phyloP scores from a whole-genome alignment of 2,113 vertebrate species.

The Lepus americanus region DNA sequence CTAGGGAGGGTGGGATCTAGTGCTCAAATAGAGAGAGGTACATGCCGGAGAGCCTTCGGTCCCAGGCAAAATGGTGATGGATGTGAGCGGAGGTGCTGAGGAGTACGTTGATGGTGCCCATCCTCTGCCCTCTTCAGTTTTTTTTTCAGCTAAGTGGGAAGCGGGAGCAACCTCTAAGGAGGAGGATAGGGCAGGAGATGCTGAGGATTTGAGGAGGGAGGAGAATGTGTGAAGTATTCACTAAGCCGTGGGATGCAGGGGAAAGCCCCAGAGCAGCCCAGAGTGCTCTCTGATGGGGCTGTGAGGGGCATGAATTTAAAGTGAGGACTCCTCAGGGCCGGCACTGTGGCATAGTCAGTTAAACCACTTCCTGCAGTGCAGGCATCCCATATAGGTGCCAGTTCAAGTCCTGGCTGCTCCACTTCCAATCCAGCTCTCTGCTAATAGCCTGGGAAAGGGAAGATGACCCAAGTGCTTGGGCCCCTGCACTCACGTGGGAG shows the following conservation, averaged over 20 bases:
- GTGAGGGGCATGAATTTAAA: neutral
- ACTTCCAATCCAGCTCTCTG: too few relatives aligned
- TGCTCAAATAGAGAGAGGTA: neutral
- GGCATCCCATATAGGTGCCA: too few relatives aligned
- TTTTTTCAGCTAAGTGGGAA: neutral
- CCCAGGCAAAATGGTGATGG: neutral
- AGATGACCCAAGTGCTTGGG: too few relatives aligned
- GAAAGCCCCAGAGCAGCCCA: neutral
- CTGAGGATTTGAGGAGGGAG: neutral
- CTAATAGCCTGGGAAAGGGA: too few relatives aligned
- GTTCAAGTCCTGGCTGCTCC: too few relatives aligned
- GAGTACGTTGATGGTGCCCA: rapidly evolving
- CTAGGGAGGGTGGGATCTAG: neutral
- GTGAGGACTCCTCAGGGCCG: neutral
- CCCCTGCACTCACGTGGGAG: too few relatives aligned
- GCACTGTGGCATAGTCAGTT: too few relatives aligned
- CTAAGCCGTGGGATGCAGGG: neutral
- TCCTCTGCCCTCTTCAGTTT: neutral
- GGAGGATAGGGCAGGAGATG: neutral
- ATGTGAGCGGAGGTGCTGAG: neutral
- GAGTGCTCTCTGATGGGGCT: neutral
- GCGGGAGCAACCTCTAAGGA: neutral
- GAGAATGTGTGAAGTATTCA: neutral
- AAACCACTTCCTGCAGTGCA: too few relatives aligned
- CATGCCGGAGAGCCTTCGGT: neutral